Evolutionary conservation across 2,113 vertebrate species (phyloP).

Genomic region (Phylloscopus trochiloides): DNA sequence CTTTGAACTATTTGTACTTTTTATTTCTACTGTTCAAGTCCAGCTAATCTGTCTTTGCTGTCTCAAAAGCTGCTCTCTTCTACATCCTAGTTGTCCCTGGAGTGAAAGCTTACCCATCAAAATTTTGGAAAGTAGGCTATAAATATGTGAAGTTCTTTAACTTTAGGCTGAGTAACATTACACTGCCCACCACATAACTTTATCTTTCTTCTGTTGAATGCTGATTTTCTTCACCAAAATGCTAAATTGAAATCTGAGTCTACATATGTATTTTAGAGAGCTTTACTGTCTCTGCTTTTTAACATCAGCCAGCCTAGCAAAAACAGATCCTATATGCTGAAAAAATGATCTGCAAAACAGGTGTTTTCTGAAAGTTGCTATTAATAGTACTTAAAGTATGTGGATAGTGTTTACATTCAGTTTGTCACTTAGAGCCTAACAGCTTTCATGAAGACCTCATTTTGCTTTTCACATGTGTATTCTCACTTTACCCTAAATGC

Average conservation of each 20-base stretch:
- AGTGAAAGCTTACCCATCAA: not conserved
- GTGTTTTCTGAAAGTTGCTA: not conserved
- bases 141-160: not conserved
- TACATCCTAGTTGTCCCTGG: not conserved
- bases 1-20: not conserved
- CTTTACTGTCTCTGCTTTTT: not conserved
- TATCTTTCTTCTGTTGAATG: not conserved
- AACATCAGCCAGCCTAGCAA: not conserved
- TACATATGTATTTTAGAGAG: not conserved
- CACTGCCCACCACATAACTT: not conserved
- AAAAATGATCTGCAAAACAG: not conserved
- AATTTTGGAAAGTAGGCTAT: not conserved
- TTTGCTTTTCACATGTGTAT: not conserved
- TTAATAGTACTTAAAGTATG: not conserved
- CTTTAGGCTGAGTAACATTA: not conserved
- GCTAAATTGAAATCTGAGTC: not conserved
- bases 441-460: not conserved
- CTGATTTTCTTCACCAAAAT: not conserved
- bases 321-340: not conserved
- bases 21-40: not conserved
- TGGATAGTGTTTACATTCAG: not conserved
- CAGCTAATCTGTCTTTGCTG: not conserved
- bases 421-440: not conserved
- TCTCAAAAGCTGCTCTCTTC: not conserved
- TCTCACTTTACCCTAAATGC: not conserved